These are phyloP conservation scores for Monopis laevigella DNA, from an alignment of 2,888 invertebrate genomes.

Conservation along the genomic window DNA sequence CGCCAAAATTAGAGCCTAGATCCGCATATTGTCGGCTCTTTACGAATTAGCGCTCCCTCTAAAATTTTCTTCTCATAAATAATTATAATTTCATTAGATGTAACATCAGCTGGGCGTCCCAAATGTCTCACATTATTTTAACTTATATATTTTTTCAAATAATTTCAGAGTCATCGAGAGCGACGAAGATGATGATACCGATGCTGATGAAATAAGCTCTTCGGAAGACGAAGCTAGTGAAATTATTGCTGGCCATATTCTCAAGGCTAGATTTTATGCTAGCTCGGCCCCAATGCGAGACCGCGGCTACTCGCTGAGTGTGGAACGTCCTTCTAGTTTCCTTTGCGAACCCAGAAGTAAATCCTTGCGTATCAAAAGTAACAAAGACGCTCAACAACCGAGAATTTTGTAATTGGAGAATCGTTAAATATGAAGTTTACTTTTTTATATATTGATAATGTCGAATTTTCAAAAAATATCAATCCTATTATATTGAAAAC, in stretches of 20 bases:
- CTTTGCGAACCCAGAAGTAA: constrained; percentile 47
- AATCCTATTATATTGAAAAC: too few species aligned
- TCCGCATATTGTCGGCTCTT: too few species aligned
- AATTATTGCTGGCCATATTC: constrained; percentile 15
- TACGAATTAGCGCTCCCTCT: too few species aligned
- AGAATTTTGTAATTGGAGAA: neutral
- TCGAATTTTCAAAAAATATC: too few species aligned
- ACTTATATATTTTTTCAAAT: too few species aligned
- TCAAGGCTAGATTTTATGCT: neutral
- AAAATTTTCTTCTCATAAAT: too few species aligned
- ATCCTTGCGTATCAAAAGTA: constrained; percentile 46
- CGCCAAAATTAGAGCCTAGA: too few species aligned
- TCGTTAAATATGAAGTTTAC: neutral
- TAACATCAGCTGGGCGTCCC: too few species aligned
- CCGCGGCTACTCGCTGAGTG: constrained; percentile 44
- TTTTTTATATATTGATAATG: too few species aligned
- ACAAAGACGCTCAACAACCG: constrained; percentile 1
- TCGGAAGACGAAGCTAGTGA: constrained; percentile 16
- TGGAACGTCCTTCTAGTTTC: constrained; percentile 38
- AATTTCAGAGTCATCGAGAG: constrained; percentile 37
- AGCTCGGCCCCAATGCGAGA: constrained; percentile 30
- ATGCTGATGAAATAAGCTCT: constrained; percentile 21
- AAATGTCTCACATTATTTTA: too few species aligned
- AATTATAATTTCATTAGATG: too few species aligned
- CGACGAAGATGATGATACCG: constrained; percentile 31